Base-by-base conservation (phyloP, 2,888 invertebrate genomes). In the Fragum fragum region DNA sequence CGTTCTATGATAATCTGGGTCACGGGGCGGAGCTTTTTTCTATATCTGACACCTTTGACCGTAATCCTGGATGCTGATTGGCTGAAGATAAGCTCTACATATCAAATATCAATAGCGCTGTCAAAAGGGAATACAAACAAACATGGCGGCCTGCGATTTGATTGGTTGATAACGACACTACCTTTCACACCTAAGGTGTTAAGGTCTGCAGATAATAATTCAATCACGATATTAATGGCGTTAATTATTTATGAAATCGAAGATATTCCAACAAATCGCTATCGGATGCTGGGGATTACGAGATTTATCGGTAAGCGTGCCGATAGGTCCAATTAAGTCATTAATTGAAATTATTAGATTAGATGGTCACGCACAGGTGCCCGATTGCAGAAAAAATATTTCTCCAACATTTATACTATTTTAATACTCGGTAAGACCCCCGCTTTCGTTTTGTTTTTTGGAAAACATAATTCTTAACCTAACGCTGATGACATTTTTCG, bases 31-130 rank as follows among this genome's bases (percentile, higher is more conserved):
- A 79, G 85, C 87, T 66, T 82, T 74, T 77, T 71, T 66, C 57
- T 57, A 76, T 81, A 79, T 73, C 87, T 85, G 76, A 87, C 85
- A 87, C 83, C 87, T 84, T 80, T 81, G 79, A 78, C 79, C 82
- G 75, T 29, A 73, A 66, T 83, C 53, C 86, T 76, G 36, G 23
- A 72, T 70, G 63, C 83, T 84, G 84, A 89, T 89, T 89, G 88
- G 88, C 47, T 61, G 42, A 69, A 87, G 87, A 87, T 87, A 85
- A 85, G 81, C 76, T 39, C 74, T 70, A 59, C 70, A 79, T 87
- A 88, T 87, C 85, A 79, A 80, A 85, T 88, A 88, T 88, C 87
- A 88, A 87, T 87, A 84, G 79, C 78, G 85, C 87, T 88, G 89
- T 89, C 88, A 89, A 82, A 83, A 74, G 78, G 81, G 75, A 85